Evolutionary conservation across 2,888 invertebrate genomes (phyloP), one percentile per base, ranked within the genome.

Genomic region (Lepidochitona cinerea): DNA sequence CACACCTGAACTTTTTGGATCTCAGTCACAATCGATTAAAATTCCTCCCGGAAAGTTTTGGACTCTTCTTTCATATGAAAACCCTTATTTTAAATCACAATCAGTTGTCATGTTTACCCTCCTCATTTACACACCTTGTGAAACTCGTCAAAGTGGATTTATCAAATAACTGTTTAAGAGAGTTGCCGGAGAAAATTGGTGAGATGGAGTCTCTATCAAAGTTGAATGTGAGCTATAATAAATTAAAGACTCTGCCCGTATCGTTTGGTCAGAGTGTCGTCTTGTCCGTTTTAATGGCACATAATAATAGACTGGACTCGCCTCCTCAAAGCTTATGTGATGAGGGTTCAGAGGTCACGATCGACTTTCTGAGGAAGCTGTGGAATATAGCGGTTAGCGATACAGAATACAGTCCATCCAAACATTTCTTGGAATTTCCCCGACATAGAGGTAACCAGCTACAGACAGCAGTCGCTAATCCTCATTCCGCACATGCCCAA

Each of bases 121-220:
- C 77, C 6, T 87, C 87, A 14, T 87, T 90, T 71, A 80, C 81
- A 0, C 84, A 84, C 52, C 81, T 90, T 0, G 84, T 84, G 18
- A 90, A 89, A 71, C 82, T 91, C 33, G 84, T 85, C 72, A 89
- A 89, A 79, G 71, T 90, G 26, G 90, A 91, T 76, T 65, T 90
- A 18, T 89, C 89, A 2, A 75, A 87, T 75, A 91, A 91, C 77
- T 32, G 72, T 23, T 75, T 90, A 29, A 79, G 79, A 69, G 82
- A 84, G 32, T 78, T 90, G 18, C 89, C 89, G 14, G 85, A 84
- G 53, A 84, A 87, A 69, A 76, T 90, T 14, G 88, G 88, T 4
- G 79, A 83, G 67, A 87, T 90, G 87, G 85, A 88, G 77, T 79
- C 77, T 9, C 79, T 90, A n/a, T 68, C 73, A 35, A 86, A 86